Conservation (phyloP, 2,888 invertebrate species). For the Apamea crenata region DNA sequence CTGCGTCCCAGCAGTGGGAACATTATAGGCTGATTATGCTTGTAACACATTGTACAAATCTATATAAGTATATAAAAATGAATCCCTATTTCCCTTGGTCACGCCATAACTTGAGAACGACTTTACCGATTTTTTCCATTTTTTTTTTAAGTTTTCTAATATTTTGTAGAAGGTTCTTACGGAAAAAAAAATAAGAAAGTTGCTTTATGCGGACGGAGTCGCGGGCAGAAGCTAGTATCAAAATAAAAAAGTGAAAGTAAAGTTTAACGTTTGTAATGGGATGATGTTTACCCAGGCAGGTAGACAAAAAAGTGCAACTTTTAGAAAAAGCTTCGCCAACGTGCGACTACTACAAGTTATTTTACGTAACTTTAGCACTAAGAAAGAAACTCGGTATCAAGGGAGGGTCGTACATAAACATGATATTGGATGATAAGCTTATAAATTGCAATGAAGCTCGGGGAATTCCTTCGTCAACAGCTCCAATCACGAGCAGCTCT, state of each 20-base stretch:
- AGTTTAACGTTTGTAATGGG: neutral
- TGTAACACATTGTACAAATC: too few relatives aligned
- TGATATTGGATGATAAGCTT: constrained; percentile 14
- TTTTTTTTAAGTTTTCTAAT: too few relatives aligned
- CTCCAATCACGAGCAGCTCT: constrained; percentile 3
- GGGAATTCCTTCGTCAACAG: constrained; percentile 21
- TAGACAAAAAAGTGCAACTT: neutral
- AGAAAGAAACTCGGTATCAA: neutral
- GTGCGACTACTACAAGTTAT: constrained; percentile 8
- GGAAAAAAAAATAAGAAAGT: too few relatives aligned
- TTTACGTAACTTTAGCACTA: constrained; percentile 7
- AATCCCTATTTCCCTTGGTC: too few relatives aligned
- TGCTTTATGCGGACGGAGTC: too few relatives aligned
- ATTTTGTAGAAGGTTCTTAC: too few relatives aligned
- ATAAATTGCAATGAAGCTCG: constrained; percentile 19
- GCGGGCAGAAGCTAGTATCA: too few relatives aligned
- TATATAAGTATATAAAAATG: too few relatives aligned
- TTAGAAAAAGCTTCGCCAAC: neutral
- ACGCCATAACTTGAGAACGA: too few relatives aligned
- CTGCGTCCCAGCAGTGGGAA: too few relatives aligned
- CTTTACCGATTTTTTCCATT: too few relatives aligned
- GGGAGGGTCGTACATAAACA: constrained; percentile 19
- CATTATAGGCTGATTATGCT: too few relatives aligned
- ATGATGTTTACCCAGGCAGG: neutral
- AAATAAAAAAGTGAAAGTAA: neutral